Conservation (phyloP, 2,113 vertebrate species). For the Butorides virescens region DNA sequence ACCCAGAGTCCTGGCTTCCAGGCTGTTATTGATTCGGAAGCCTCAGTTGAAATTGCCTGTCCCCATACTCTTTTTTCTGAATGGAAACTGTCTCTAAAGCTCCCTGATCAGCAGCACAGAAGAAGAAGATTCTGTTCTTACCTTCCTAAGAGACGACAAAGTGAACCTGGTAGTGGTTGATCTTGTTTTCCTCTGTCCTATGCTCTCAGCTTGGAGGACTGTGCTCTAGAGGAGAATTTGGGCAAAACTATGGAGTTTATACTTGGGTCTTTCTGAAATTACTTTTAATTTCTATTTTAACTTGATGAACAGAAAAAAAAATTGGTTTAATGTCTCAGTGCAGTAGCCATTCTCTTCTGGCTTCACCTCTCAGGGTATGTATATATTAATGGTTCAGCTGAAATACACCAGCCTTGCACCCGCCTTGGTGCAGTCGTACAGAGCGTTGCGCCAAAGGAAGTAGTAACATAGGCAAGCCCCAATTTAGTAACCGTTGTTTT, state of each 20-base stretch:
- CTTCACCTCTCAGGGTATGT: background rate
- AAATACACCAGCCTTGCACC: background rate
- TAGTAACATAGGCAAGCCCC: background rate
- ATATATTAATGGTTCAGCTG: background rate
- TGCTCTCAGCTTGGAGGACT: background rate
- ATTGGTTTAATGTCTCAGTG: background rate
- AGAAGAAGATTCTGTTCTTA: background rate
- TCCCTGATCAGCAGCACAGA: background rate
- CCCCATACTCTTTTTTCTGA: background rate
- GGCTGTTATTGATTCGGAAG: background rate
- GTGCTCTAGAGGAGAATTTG: background rate
- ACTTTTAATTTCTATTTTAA: background rate
- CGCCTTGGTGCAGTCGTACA: background rate
- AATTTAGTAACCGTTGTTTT: background rate
- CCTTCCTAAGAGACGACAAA: background rate
- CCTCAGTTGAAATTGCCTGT: background rate
- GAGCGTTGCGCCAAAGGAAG: background rate
- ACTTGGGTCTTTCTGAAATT: background rate
- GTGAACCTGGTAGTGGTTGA: background rate
- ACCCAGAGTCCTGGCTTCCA: background rate
- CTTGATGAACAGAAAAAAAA: background rate
- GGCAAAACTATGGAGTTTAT: background rate
- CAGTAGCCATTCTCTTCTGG: background rate
- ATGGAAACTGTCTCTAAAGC: background rate
- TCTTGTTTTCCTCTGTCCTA: background rate